A percentile compares a stretch with the other conserved stretches of the same genome.
Evolutionary conservation across 1,140 invertebrate genomes (phyloP).

Genomic region (Caenorhabditis inopinata): DNA sequence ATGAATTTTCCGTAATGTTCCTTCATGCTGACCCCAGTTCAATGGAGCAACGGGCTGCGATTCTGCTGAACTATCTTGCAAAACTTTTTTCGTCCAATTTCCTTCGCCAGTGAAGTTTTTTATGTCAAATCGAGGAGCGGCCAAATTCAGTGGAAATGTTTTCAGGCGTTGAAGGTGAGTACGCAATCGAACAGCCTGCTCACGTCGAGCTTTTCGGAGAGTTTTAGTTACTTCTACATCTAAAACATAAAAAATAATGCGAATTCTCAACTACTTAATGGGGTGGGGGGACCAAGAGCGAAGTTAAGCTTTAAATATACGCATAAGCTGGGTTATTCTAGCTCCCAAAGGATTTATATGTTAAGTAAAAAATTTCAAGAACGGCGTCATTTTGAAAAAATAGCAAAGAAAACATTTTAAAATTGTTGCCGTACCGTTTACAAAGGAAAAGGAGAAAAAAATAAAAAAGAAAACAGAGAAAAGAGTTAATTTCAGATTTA

Average conservation of each 20-base stretch:
- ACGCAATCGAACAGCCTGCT: background rate
- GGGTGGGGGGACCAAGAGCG: too few relatives aligned
- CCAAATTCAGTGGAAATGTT: background rate
- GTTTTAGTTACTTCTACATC: background rate
- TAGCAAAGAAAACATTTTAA: too few relatives aligned
- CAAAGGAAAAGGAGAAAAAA: too few relatives aligned
- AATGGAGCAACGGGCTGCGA: background rate
- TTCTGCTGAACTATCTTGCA: conserved; percentile 1
- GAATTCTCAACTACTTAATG: too few relatives aligned
- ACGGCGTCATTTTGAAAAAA: too few relatives aligned
- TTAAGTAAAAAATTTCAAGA: too few relatives aligned
- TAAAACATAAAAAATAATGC: background rate
- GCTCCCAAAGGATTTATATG: too few relatives aligned
- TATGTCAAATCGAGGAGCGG: background rate
- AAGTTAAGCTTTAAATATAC: too few relatives aligned
- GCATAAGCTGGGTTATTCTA: too few relatives aligned
- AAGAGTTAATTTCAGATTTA: too few relatives aligned
- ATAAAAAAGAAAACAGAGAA: too few relatives aligned
- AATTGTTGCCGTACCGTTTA: too few relatives aligned
- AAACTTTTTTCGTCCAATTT: background rate
- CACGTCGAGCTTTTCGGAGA: background rate
- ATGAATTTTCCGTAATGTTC: background rate
- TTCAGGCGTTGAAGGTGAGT: background rate
- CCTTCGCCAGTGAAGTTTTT: background rate
- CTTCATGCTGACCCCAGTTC: background rate